Evolutionary conservation across 2,113 vertebrate genomes (phyloP).

Genomic region (Sula dactylatra): DNA sequence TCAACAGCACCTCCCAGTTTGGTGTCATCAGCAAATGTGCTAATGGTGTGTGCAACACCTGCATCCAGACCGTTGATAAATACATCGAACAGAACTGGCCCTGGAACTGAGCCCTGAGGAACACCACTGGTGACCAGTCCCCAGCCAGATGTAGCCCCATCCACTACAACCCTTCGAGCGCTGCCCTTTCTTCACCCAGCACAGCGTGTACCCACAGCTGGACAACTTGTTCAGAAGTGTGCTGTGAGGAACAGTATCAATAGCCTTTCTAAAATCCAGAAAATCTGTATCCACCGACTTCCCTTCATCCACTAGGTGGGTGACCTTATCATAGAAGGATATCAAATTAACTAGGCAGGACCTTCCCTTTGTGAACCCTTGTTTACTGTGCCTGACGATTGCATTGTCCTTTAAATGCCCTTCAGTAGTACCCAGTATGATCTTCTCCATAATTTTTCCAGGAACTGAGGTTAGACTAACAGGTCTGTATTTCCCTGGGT

Average conservation of each 20-base stretch:
- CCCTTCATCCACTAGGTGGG: not conserved
- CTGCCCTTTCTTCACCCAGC: not conserved
- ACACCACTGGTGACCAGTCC: accelerated
- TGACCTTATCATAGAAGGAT: not conserved
- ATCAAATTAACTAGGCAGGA: not conserved
- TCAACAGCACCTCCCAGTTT: not conserved
- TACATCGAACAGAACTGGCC: not conserved
- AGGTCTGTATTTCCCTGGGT: not conserved
- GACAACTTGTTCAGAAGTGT: not conserved
- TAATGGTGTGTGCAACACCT: not conserved
- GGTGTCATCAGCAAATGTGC: not conserved
- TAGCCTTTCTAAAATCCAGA: not conserved
- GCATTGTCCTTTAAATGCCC: not conserved
- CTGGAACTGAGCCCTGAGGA: not conserved
- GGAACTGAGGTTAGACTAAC: not conserved
- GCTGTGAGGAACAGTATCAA: not conserved
- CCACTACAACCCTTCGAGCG: not conserved
- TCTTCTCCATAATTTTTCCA: not conserved
- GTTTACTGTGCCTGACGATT: not conserved
- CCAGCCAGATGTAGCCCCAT: not conserved
- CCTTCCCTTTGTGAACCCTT: not conserved
- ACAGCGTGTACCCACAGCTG: accelerated
- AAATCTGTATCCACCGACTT: not conserved
- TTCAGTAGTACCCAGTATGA: not conserved
- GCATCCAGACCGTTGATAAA: not conserved